Conservation (phyloP, 2,113 vertebrate genomes). For the Ursus arctos region DNA sequence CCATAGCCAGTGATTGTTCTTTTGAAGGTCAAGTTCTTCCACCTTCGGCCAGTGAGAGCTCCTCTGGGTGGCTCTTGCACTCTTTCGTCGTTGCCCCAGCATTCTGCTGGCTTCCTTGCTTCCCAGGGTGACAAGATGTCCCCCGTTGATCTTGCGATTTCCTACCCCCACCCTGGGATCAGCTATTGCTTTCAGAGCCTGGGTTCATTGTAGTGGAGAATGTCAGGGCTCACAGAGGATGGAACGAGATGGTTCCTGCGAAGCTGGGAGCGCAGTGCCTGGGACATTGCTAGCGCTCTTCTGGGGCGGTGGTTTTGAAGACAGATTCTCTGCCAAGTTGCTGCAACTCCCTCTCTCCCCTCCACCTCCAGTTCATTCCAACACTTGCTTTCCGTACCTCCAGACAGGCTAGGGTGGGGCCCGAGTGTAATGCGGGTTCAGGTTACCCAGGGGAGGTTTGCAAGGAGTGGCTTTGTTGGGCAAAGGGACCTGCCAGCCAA, state of each 20-base stretch:
- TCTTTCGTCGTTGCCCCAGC: neutral
- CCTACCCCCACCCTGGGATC: neutral
- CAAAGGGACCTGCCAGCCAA: neutral
- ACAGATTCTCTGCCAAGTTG: neutral
- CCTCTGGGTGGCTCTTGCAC: rapidly evolving
- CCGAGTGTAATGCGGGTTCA: neutral
- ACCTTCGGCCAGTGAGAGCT: neutral
- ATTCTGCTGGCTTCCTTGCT: neutral
- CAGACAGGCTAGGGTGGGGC: neutral
- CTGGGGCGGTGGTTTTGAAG: neutral
- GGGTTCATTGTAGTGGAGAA: neutral
- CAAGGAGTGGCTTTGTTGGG: neutral
- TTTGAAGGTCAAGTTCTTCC: neutral
- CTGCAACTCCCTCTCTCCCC: neutral
- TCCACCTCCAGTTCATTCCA: neutral
- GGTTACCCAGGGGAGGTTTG: neutral
- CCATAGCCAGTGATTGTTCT: neutral
- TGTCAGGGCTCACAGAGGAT: neutral
- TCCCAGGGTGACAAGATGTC: neutral
- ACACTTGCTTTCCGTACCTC: neutral
- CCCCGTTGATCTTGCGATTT: neutral
- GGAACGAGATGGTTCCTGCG: neutral
- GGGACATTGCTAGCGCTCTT: neutral
- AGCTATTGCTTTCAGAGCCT: neutral
- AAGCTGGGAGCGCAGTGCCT: neutral